Percentiles rank a stretch among this genome's conserved stretches.
Evolutionary conservation across 2,113 vertebrate genomes (phyloP).

Genomic region (Pollimyrus isidori): DNA sequence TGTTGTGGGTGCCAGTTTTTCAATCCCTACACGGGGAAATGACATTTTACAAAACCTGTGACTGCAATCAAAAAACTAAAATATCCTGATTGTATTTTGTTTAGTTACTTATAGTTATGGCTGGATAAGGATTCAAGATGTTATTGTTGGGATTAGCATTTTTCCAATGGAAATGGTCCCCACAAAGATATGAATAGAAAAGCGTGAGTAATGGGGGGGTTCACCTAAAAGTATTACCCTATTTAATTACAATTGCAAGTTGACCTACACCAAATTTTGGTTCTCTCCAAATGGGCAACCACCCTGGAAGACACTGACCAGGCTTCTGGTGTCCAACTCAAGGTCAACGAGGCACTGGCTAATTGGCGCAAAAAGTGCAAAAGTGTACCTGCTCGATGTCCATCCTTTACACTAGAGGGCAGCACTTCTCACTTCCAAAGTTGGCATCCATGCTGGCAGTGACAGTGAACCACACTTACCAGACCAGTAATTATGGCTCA

Average conservation of each 20-base stretch:
- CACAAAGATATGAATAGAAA: background rate
- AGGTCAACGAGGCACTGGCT: background rate
- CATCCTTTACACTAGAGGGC: background rate
- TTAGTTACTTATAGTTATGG: background rate
- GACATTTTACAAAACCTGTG: background rate
- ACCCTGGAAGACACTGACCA: background rate
- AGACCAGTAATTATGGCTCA: background rate
- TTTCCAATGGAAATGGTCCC: background rate
- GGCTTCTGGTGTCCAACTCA: background rate
- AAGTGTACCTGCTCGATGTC: background rate
- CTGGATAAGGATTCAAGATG: background rate
- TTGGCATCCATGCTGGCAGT: background rate
- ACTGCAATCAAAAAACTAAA: background rate
- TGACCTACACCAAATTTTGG: background rate
- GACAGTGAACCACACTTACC: background rate
- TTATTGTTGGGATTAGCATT: background rate
- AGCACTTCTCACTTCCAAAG: background rate
- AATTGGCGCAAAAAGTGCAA: background rate
- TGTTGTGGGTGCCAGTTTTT: background rate
- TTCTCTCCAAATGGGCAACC: background rate
- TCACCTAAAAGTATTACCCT: constrained; percentile 26
- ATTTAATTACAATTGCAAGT: constrained; percentile 24
- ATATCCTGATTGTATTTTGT: background rate
- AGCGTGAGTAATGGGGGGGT: background rate
- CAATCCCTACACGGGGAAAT: background rate